Evolutionary conservation across 2,113 vertebrate genomes (phyloP).

Genomic region (Sphaerodactylus townsendi): DNA sequence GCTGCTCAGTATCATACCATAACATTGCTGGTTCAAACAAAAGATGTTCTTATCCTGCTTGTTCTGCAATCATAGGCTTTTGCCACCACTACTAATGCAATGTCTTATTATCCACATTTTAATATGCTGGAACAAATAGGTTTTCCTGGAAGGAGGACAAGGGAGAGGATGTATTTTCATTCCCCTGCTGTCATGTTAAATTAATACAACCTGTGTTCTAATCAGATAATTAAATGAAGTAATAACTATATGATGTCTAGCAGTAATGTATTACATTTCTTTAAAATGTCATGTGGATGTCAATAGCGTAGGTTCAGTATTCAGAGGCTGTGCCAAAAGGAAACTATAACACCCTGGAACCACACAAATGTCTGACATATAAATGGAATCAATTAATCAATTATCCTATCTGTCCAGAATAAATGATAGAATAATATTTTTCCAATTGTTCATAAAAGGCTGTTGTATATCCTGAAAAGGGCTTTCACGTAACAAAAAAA

Average conservation of each 20-base stretch:
- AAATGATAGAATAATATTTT: constrained; percentile 8
- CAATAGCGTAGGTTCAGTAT: background rate
- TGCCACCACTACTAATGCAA: background rate
- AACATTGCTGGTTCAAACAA: background rate
- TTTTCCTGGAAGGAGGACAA: background rate
- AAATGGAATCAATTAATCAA: background rate
- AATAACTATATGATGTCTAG: background rate
- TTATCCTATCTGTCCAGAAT: background rate
- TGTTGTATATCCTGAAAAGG: background rate
- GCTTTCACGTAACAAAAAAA: background rate
- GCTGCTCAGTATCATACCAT: background rate
- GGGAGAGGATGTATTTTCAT: background rate
- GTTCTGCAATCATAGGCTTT: background rate
- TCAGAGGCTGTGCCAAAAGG: background rate
- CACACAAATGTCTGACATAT: constrained; percentile 10
- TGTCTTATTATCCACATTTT: background rate
- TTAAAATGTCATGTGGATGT: background rate
- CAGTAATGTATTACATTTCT: background rate
- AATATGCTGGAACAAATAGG: too few species aligned
- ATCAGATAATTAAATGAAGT: constrained; percentile 13
- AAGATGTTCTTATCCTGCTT: background rate
- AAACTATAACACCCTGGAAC: constrained; percentile 4
- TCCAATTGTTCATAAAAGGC: constrained; percentile 1
- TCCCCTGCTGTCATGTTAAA: background rate
- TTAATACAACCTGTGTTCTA: background rate